Evolutionary conservation across 2,888 invertebrate genomes (phyloP), one percentile per base, ranked within the genome.

Genomic region (Eucera pruinosa): DNA sequence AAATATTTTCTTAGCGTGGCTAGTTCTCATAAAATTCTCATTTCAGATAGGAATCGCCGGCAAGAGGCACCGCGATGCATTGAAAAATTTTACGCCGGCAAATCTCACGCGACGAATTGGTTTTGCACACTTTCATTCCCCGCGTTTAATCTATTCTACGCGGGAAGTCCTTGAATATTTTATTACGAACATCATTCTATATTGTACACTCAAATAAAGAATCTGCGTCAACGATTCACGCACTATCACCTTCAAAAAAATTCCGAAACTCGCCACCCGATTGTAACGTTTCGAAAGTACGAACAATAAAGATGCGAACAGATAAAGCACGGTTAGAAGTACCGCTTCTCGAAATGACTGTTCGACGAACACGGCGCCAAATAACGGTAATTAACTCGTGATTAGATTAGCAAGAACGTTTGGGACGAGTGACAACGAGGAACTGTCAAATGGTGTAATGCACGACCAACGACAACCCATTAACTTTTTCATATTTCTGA

Each of bases 311-410:
- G 18, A 4, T 15, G 15, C 15, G 48, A 20, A 23, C 41, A n/a
- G 18, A 43, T 60, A 7, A 20, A 23, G 13, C 13, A 47, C 33
- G 20, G 15, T n/a, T 30, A 3, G 4, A 25, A 30, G 20, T 0
- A 13, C 11, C 1, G 50, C 15, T 50, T 27, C 13, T 3, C 33
- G 33, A 18, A 6, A 1, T 5, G 25, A 20, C 18, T 11, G 23
- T 6, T 15, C 36, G 13, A 3, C 18, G 25, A 58, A 23, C 33
- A 11, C 50, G 23, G 7, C 9, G 23, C 0, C n/a, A 13, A 23
- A 54, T 74, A 75, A 75, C 75, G 58, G 58, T 48, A 25, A 54
- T 50, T 39, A 50, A 57, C 20, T 6, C 55, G 73, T 64, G 74
- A 74, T 73, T 45, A 50, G 55, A 30, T 67, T 61, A 54, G 43